Conservation (phyloP, 2,113 vertebrate genomes). For the Cyanistes caeruleus region DNA sequence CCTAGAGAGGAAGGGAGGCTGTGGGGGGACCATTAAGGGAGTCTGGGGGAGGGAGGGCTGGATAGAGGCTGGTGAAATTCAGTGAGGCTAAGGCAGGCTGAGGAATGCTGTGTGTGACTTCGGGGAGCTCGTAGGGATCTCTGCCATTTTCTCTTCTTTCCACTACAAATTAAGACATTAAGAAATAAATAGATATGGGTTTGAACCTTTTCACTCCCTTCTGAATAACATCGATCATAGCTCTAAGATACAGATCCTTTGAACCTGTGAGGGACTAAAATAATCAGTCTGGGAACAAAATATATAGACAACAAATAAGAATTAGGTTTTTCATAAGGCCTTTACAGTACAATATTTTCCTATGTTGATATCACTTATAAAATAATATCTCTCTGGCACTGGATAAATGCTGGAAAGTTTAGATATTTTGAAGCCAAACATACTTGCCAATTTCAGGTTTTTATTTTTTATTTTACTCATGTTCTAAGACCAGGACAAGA, state of each 20-base stretch:
- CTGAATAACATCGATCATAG: not conserved
- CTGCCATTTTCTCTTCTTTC: not conserved
- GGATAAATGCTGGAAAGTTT: not conserved
- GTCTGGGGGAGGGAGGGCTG: not conserved
- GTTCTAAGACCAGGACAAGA: not conserved
- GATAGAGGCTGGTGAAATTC: not conserved
- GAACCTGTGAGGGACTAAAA: not conserved
- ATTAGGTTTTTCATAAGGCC: not conserved
- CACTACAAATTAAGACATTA: not conserved
- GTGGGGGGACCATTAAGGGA: not conserved
- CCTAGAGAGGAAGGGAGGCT: not conserved
- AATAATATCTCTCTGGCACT: not conserved
- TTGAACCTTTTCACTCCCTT: not conserved
- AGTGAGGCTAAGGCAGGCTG: rapidly evolving
- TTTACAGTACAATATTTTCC: not conserved
- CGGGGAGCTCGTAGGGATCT: not conserved
- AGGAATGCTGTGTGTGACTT: not conserved
- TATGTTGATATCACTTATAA: not conserved
- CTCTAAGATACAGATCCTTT: not conserved
- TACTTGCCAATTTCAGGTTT: not conserved
- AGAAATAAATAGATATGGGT: not conserved
- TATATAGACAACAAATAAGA: not conserved
- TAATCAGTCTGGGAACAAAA: not conserved
- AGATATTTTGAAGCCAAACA: slow-evolving; percentile 24
- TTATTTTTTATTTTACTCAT: not conserved